Base-by-base conservation (phyloP, 2,113 vertebrate species). In the Aspiorhynchus laticeps region DNA sequence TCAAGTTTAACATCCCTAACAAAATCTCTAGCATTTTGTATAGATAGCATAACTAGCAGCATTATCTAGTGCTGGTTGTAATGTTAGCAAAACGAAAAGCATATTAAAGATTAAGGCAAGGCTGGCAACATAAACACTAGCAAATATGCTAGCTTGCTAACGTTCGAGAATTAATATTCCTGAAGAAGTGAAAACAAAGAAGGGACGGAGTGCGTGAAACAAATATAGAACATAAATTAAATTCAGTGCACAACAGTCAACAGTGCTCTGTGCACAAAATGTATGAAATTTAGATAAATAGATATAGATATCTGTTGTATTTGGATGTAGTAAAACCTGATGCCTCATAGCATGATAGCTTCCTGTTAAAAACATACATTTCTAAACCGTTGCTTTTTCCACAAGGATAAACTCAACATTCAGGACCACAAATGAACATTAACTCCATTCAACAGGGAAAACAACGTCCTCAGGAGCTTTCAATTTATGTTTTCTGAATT, bases 291-390 rank as follows among this genome's bases (percentile, higher is more conserved):
- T 85, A 28, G 65, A 91, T 86, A 88, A 90, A 88, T 89, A 87
- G 46, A 80, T 83, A 82, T 86, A 87, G 33, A 84, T 79, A 14
- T 73, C 9, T 31, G 48, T 41, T 73, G 31, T 83, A 38, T 83
- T 80, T 85, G 43, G 85, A 76, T 88, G 33, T 56, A 89, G 63
- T 88, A 69, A 83, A 61, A 88, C 87, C 82, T 87, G 88, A 88
- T 74, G 76, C 86, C 85, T 67, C 56, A 46, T 33, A 85, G 88
- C 83, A 80, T 73, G 67, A 84, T 69, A 76, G 77, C 38, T 77
- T 81, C 31, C 48, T 59, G 79, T 86, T 85, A 81, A 26, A 80
- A 86, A 83, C n/a, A 43, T 80, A 67, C 14, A 78, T 77, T 83
- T 43, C 46, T 73, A 80, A 83, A 46, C 26, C 17, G 31, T 83